Percentiles rank a stretch among this genome's conserved stretches.
Evolutionary conservation across 1,140 invertebrate genomes (phyloP).

Genomic region (Oedothorax gibbosus): DNA sequence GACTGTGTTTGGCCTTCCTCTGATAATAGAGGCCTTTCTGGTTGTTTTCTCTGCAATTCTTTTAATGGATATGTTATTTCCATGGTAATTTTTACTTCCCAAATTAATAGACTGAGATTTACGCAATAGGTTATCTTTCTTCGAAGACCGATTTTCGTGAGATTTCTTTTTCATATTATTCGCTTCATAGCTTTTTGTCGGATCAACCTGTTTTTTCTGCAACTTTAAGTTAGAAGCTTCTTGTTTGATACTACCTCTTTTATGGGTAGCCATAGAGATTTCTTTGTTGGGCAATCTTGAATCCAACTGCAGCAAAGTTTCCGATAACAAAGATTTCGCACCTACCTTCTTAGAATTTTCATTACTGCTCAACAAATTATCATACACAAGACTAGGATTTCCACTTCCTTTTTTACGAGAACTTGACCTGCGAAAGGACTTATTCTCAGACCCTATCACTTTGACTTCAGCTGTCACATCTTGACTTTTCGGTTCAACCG

Average conservation of each 20-base stretch:
- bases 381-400: too few relatives aligned
- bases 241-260: constrained; percentile 1
- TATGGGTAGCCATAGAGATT: background rate
- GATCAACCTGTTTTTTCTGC: background rate
- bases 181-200: background rate
- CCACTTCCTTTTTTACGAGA: too few relatives aligned
- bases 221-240: constrained; percentile 26
- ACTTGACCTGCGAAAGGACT: too few relatives aligned
- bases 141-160: background rate
- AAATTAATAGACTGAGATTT: constrained; percentile 4
- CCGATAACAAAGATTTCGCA: too few relatives aligned
- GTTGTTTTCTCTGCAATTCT: background rate
- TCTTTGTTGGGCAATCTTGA: too few relatives aligned
- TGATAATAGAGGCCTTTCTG: constrained; percentile 38
- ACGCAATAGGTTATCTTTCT: background rate
- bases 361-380: too few relatives aligned
- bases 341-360: too few relatives aligned
- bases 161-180: background rate
- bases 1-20: constrained; percentile 46
- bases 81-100: background rate
- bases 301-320: too few relatives aligned
- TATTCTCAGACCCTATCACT: too few relatives aligned
- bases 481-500: background rate
- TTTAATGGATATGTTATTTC: background rate
- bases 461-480: background rate